These are phyloP conservation scores for Anthophora plumipes DNA, from an alignment of 2,888 invertebrate species.

Conservation along the genomic window DNA sequence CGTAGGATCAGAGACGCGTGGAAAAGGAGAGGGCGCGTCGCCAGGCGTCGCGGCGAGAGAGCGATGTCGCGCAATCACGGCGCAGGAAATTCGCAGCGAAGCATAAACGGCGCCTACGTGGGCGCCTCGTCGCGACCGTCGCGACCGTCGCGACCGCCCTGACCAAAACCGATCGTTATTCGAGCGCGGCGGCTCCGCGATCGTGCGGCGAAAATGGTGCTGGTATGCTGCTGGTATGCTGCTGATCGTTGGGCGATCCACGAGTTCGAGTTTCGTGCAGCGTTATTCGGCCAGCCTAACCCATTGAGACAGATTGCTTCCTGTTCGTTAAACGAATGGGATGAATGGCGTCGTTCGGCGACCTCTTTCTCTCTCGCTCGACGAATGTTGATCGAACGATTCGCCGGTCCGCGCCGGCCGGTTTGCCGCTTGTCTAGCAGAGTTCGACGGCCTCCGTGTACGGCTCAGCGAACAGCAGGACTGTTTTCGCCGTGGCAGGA, in stretches of 20 bases:
- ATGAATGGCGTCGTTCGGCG: slow-evolving; percentile 24
- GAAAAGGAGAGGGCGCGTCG: slow-evolving; percentile 9
- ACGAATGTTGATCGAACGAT: slow-evolving; percentile 4
- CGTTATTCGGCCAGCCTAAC: slow-evolving; percentile 66
- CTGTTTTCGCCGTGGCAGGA: not conserved
- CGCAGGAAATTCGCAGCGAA: slow-evolving; percentile 55
- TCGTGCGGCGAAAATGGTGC: slow-evolving; percentile 15
- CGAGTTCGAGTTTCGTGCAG: too few species aligned
- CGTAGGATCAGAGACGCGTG: slow-evolving; percentile 21
- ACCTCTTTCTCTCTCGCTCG: slow-evolving; percentile 20
- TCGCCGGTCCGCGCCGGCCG: not conserved
- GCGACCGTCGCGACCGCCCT: slow-evolving; percentile 45
- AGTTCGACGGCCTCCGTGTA: slow-evolving; percentile 1
- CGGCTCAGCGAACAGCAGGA: not conserved
- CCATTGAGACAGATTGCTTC: slow-evolving; percentile 82
- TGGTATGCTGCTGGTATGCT: too few species aligned
- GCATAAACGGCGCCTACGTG: slow-evolving; percentile 74
- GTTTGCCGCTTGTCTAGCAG: not conserved
- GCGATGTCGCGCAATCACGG: slow-evolving; percentile 24
- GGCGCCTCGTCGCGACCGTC: slow-evolving; percentile 47
- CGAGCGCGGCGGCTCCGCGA: slow-evolving; percentile 72
- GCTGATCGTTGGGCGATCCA: too few species aligned
- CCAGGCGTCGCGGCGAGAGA: not conserved
- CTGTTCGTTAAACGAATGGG: slow-evolving; percentile 75
- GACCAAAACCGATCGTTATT: slow-evolving; percentile 74